phyloP scores from a whole-genome alignment of 2,888 invertebrate species.

The Agapostemon virescens region DNA sequence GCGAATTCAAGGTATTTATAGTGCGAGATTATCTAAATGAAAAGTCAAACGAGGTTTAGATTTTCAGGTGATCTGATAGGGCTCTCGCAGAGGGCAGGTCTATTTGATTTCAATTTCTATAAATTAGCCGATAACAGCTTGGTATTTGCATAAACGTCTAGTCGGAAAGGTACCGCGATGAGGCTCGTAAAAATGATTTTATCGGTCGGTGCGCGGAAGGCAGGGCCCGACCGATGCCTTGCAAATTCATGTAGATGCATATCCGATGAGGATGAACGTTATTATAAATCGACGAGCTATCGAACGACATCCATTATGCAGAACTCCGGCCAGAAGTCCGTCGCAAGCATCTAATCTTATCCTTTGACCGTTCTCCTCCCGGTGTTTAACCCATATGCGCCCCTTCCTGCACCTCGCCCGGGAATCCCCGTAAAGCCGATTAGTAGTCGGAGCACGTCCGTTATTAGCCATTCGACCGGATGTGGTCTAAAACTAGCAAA shows the following conservation, averaged over 20 bases:
- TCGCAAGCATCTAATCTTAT: constrained; percentile 44
- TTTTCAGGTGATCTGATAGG: not conserved
- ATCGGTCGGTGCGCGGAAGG: not conserved
- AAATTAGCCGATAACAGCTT: not conserved
- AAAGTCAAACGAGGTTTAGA: not conserved
- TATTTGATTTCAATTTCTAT: not conserved
- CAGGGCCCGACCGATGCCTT: not conserved
- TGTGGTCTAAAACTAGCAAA: constrained; percentile 68
- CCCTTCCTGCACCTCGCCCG: constrained; percentile 48
- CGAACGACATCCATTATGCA: constrained; percentile 65
- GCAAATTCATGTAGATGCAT: constrained; percentile 28
- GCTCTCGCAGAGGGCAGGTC: not conserved
- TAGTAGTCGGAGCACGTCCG: constrained; percentile 77
- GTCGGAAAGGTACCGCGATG: not conserved
- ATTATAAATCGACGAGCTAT: constrained; percentile 55
- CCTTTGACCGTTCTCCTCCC: constrained; percentile 43
- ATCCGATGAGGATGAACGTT: constrained; percentile 30
- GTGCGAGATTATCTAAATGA: not conserved
- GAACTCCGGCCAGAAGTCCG: constrained; percentile 48
- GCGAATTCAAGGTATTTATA: not conserved
- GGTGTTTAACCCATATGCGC: constrained; percentile 54
- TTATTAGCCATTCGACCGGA: constrained; percentile 76
- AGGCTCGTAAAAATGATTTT: constrained; percentile 9
- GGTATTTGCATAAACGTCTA: constrained; percentile 6
- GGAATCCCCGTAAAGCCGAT: constrained; percentile 71